Base-by-base conservation (phyloP, 2,888 invertebrate genomes). In the Heliconius aoede region DNA sequence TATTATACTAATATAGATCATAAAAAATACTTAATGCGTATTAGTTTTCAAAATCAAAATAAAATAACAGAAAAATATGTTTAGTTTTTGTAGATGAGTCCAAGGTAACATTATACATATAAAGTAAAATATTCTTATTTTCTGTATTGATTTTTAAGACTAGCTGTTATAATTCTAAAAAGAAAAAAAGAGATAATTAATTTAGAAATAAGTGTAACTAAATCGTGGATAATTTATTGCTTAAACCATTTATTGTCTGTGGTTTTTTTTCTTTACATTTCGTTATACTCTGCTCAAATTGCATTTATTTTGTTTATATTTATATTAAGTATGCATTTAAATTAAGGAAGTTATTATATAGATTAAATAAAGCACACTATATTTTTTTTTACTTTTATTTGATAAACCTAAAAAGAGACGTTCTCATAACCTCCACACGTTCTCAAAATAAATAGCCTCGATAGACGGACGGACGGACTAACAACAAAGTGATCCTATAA, bases 301-400 rank as follows among this genome's bases (percentile, higher is more conserved):
- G 90, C 90, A 90, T 90, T 90, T 90, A 89, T 88, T 77, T 78
- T 74, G 77, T 62, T 68, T 73, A 73, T 24, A 30, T 71, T 69
- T 74, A 32, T 15, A 62, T 40, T 81, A 81, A 75, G 67, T 76
- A 21, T 69, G 58, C 61, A 82, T 78, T 69, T 76, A 65, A 13
- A 11, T 24, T 36, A 77, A 78, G 75, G 76, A 79, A 76, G 80
- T 80, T 79, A 80, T 75, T 77, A 76, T 79, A 79, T 55, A 75
- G 72, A 81, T 72, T 75, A 58, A 76, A 77, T 78, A 76, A 69
- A 78, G 76, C 75, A 77, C 73, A 67, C 64, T 36, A 68, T 71
- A 68, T 30, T 74, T 55, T 36, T 65, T 8, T 9, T 30, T 18
- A 46, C 21, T 72, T 72, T 76, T 60, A 36, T 75, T 69, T 62